Evolutionary conservation across 2,888 invertebrate species (phyloP), one percentile per base, ranked within the genome.

Genomic region (Muschampia plurimacula): DNA sequence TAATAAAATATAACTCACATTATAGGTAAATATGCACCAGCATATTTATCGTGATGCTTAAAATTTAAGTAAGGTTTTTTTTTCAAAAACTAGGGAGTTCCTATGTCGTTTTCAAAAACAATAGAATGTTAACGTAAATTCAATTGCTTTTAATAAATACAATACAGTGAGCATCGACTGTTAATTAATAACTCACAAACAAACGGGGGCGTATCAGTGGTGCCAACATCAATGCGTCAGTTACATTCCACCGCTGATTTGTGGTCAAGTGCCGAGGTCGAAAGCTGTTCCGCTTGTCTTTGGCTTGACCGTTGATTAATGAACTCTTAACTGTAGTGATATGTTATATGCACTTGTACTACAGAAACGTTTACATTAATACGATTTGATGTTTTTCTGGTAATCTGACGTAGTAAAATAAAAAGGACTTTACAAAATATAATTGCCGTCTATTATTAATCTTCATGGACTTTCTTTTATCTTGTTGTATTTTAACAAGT

Each of bases 181-280:
- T 46, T 67, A 72, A 72, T 72, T 67, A 72, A 72, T 72, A 72
- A 67, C 67, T 84, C 82, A 88, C 89, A 91, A 90, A 91, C 90
- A 91, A 90, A 89, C 28, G 39, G 82, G 88, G 91, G 89, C 83
- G 90, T 88, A 84, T 75, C 83, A 79, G 84, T 80, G 80, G 81
- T 84, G 83, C 83, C 78, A 81, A 79, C 81, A 81, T 81, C 82
- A 85, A 85, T 87, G 79, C 79, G 82, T 82, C 82, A 73, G 68
- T 69, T 68, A 67, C 73, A 73, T 69, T 60, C 64, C 62, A 44
- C 75, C 75, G 62, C 78, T 77, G 77, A 78, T 78, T 77, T 78
- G 78, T 78, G 78, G 77, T 78, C 78, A 76, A 74, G 74, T 70
- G 74, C 36, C 64, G 60, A 59, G 72, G 55, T 72, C 60, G 55